phyloP scores from a whole-genome alignment of 2,888 invertebrate genomes.

The Lottia scabra region DNA sequence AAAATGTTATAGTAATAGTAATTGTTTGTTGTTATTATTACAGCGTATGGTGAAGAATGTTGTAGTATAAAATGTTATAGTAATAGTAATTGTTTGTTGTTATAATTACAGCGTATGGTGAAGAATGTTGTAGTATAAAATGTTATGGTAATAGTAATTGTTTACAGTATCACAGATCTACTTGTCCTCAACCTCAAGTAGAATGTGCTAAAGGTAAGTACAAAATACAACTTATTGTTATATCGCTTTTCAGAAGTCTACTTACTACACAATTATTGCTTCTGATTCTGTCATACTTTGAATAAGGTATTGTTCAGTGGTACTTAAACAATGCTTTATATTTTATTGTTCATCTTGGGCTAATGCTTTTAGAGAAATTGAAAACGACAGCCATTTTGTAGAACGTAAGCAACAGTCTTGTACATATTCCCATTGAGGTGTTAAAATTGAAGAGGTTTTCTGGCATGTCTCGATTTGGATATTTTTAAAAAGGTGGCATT shows the following conservation, averaged over 20 bases:
- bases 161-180: constrained; percentile 45
- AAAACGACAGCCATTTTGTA: not conserved
- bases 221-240: not conserved
- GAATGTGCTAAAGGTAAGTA: constrained; percentile 62
- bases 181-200: constrained; percentile 55
- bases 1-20: no score
- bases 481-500: no score
- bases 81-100: not conserved
- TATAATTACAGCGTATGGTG: constrained; percentile 14
- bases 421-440: not conserved
- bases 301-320: no score
- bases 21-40: not conserved
- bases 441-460: no score
- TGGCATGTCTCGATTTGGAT: no score
- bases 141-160: constrained; percentile 59
- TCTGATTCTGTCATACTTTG: no score
- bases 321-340: no score
- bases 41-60: constrained; percentile 34
- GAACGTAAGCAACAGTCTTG: not conserved
- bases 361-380: no score
- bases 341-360: no score
- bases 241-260: no score
- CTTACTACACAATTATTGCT: no score
- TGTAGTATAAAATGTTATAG: constrained; percentile 61
- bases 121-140: constrained; percentile 51